Evolutionary conservation across 2,888 invertebrate genomes (phyloP).

Genomic region (Orchesellides sinensis): DNA sequence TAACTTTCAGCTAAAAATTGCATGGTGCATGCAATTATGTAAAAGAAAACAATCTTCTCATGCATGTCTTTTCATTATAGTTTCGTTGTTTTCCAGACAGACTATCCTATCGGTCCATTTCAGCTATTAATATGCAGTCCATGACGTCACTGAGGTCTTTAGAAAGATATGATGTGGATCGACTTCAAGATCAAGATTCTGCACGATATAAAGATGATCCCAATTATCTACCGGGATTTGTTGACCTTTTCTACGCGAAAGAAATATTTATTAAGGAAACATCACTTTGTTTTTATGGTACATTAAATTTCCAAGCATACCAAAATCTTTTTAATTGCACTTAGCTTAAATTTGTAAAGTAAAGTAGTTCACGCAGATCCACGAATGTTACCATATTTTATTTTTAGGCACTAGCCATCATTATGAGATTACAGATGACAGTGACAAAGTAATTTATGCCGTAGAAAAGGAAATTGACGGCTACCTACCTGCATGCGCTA

Average conservation of each 20-base stretch:
- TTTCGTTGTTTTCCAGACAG: neutral
- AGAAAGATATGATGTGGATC: neutral
- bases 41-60: neutral
- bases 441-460: neutral
- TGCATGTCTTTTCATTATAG: neutral
- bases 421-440: neutral
- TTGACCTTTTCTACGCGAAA: slow-evolving; percentile 12
- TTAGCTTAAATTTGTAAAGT: too few relatives aligned
- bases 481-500: neutral
- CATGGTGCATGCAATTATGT: too few relatives aligned
- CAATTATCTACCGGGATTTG: slow-evolving; percentile 42
- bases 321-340: neutral
- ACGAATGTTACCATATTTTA: too few relatives aligned
- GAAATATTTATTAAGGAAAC: slow-evolving; percentile 11
- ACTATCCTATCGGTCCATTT: slow-evolving; percentile 8
- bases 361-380: too few relatives aligned
- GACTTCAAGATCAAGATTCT: too few relatives aligned
- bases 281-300: slow-evolving; percentile 10
- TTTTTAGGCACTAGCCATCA: neutral
- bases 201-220: slow-evolving; percentile 40
- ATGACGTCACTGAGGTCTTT: neutral
- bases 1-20: neutral
- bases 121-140: neutral
- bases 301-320: neutral
- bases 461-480: slow-evolving; percentile 18